Conservation (phyloP, 2,888 invertebrate genomes). For the Chrysolina oricalcia region DNA sequence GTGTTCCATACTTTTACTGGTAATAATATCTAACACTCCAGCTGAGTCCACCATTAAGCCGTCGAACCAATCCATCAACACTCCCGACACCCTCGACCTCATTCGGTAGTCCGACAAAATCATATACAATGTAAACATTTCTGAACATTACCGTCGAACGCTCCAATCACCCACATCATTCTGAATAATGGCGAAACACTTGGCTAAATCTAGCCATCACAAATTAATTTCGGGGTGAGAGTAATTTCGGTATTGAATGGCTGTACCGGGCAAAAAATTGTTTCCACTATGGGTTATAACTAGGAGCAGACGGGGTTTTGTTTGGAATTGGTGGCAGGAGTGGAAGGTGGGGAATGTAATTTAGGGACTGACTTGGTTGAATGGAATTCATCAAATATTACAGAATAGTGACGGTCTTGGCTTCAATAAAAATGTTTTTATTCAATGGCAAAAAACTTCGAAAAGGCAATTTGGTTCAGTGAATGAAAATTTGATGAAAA, state of each 20-base stretch:
- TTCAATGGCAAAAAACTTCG: too few relatives aligned
- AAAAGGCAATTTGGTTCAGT: too few relatives aligned
- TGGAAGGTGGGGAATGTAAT: background rate
- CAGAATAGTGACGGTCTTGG: too few relatives aligned
- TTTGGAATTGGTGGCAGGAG: background rate
- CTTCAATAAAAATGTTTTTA: too few relatives aligned
- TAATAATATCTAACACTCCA: background rate
- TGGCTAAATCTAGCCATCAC: slow-evolving; percentile 2
- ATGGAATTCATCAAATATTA: background rate
- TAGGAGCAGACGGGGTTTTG: slow-evolving; percentile 6
- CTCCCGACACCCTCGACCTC: slow-evolving; percentile 11
- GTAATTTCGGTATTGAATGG: slow-evolving; percentile 21
- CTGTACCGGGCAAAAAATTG: background rate
- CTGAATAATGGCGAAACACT: slow-evolving; percentile 19
- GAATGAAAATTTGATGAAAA: too few relatives aligned
- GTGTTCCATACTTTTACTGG: background rate
- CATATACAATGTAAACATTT: slow-evolving; percentile 23
- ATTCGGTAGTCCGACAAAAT: slow-evolving; percentile 15
- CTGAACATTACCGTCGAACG: slow-evolving; percentile 18
- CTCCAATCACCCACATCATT: slow-evolving; percentile 24
- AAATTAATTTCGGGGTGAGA: slow-evolving; percentile 1
- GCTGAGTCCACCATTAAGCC: background rate
- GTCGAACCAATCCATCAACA: slow-evolving; percentile 13
- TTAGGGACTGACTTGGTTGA: background rate
- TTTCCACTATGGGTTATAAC: slow-evolving; percentile 4